These are phyloP conservation scores for Anniella stebbinsi DNA, from an alignment of 2,797 vertebrate species.

Conservation along the genomic window DNA sequence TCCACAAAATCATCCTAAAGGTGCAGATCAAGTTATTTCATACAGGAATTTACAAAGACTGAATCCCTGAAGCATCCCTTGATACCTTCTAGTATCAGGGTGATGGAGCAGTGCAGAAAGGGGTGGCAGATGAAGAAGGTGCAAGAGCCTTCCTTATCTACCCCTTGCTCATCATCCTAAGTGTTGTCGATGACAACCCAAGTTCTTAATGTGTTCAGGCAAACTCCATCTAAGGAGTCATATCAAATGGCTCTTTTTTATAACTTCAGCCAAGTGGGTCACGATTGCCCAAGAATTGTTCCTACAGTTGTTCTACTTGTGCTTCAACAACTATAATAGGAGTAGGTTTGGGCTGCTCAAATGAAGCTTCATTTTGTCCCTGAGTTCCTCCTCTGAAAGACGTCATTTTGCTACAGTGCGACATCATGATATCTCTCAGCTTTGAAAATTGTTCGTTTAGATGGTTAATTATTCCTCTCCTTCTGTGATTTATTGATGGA, in stretches of 20 bases:
- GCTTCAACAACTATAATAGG: neutral
- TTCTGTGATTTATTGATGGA: slow-evolving; percentile 45
- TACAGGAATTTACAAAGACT: neutral
- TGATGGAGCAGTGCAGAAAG: neutral
- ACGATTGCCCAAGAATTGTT: neutral
- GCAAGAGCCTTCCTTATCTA: too few species aligned
- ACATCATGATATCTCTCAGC: neutral
- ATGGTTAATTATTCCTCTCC: slow-evolving; percentile 15
- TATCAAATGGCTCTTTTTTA: neutral
- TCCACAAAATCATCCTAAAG: neutral
- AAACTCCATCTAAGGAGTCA: neutral
- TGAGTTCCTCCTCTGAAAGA: neutral
- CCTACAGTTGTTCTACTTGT: neutral
- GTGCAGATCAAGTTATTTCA: neutral
- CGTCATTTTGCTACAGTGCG: neutral
- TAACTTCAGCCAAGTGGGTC: neutral
- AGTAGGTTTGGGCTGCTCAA: neutral
- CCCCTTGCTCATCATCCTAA: neutral
- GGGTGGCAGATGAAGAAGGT: neutral
- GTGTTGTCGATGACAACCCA: neutral
- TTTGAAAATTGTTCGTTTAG: slow-evolving; percentile 47
- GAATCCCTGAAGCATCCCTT: neutral
- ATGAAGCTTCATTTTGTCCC: neutral
- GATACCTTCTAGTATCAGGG: neutral
- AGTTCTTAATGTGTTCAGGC: neutral